Evolutionary conservation across 2,797 vertebrate genomes (phyloP), one percentile per base, ranked within the genome.

Genomic region (Orientallactaga sibirica): DNA sequence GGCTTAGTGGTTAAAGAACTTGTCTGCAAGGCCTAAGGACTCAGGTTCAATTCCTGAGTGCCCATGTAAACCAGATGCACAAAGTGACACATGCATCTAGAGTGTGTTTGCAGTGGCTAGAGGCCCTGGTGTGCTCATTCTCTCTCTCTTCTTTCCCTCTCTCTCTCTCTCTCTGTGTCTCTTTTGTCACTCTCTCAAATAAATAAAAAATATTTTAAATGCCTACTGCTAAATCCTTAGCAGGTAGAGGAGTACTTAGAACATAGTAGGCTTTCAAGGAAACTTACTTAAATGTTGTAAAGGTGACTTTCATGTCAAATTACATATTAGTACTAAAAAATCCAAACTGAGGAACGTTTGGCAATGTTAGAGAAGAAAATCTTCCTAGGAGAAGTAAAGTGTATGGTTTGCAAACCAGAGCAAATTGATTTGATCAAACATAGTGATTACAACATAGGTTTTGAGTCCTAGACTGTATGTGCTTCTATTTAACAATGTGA

Each of bases 361-460:
- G 41, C 82, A 43, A 29, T 20, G 9, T 61, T 76, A 83, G 48
- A 43, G 41, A 83, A 37, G 29, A 92, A 93, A 95, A 58, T 25
- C 62, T 92, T 90, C 66, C 22, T 75, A 27, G 58, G 77, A 86
- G 77, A 84, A 76, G 33, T 52, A 48, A 11, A 9, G 5, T 68
- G 9, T 68, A 12, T 20, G 2, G 58, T 81, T 92, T 88, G 80
- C 84, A 90, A 92, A 80, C 86, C 90, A 55, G 88, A 94, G 61
- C 43, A 80, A 91, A 85, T 43, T 29, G 33, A 67, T 92, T 64
- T 61, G 78, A 86, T 93, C 71, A 89, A 90, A 95, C 6, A 16
- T 10, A 33, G 20, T 52, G 75, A 86, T 91, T 58, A 92, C 16
- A 94, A 61, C 25, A 18, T 2, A 68, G 29, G 27, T 74, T 96